These are phyloP conservation scores for Dynastes maya DNA, from an alignment of 2,888 invertebrate genomes.

Conservation along the genomic window DNA sequence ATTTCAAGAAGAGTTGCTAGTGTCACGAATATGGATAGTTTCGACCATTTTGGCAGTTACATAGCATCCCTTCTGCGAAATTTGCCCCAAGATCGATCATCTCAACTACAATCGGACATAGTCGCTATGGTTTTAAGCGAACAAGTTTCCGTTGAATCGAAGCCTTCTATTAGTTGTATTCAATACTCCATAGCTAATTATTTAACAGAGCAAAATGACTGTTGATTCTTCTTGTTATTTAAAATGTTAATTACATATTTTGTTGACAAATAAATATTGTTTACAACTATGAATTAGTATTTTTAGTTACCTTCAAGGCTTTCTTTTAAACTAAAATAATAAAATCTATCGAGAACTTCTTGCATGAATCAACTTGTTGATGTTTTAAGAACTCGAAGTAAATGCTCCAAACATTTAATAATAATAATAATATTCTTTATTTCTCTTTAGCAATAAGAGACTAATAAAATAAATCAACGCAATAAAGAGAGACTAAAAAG, in stretches of 20 bases:
- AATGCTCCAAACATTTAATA: background rate
- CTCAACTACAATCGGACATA: background rate
- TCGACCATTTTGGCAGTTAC: background rate
- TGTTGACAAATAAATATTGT: background rate
- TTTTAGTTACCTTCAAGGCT: background rate
- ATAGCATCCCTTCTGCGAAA: background rate
- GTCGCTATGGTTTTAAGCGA: background rate
- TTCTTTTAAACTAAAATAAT: background rate
- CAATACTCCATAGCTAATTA: background rate
- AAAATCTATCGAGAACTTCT: background rate
- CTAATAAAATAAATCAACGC: too few relatives aligned
- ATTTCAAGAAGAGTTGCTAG: background rate
- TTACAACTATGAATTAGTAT: background rate
- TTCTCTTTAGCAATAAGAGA: too few relatives aligned
- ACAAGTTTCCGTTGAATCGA: background rate
- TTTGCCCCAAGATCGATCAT: background rate
- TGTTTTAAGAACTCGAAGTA: background rate
- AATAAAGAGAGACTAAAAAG: too few relatives aligned
- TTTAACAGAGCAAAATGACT: background rate
- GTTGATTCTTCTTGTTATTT: background rate
- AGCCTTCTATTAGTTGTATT: background rate
- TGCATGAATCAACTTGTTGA: background rate
- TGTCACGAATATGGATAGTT: background rate
- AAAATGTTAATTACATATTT: background rate
- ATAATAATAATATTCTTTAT: too few relatives aligned